A percentile compares a stretch with the other conserved stretches of the same genome.
Evolutionary conservation across 2,113 vertebrate genomes (phyloP).

Genomic region (Mesitornis unicolor): DNA sequence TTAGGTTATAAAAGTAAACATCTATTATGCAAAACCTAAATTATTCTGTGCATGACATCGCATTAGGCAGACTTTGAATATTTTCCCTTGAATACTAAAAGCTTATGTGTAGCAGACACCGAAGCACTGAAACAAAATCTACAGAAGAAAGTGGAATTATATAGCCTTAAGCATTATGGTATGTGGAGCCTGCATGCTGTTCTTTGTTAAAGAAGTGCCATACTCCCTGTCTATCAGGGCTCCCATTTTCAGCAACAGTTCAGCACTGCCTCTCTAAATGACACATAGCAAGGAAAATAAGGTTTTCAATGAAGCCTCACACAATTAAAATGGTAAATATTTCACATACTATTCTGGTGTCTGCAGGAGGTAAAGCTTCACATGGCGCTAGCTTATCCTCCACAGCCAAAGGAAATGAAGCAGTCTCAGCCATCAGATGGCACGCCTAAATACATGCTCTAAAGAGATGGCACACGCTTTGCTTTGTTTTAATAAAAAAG

Average conservation of each 20-base stretch:
- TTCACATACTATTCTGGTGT: slow-evolving; percentile 24
- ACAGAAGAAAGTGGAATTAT: slow-evolving; percentile 41
- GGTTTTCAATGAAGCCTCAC: slow-evolving; percentile 39
- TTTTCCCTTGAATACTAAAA: not conserved
- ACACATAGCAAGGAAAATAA: slow-evolving; percentile 47
- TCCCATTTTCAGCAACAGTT: not conserved
- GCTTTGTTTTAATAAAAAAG: not conserved
- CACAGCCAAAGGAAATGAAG: slow-evolving; percentile 28
- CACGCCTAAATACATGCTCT: not conserved
- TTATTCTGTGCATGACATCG: not conserved
- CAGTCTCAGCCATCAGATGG: slow-evolving; percentile 12
- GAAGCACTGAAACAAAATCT: slow-evolving; percentile 1
- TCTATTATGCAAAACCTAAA: not conserved
- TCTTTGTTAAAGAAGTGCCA: slow-evolving; percentile 62
- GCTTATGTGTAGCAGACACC: not conserved
- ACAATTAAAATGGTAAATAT: slow-evolving; percentile 66
- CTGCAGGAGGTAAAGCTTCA: slow-evolving; percentile 51
- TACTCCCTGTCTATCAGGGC: slow-evolving; percentile 21
- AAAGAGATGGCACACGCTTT: not conserved
- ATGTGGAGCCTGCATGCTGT: slow-evolving; percentile 25
- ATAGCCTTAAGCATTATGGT: slow-evolving; percentile 33
- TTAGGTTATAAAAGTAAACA: not conserved
- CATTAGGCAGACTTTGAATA: not conserved
- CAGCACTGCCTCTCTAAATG: slow-evolving; percentile 12
- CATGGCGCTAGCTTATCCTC: not conserved